Conservation (phyloP, 1,140 invertebrate species). For the Drosophila azteca region DNA sequence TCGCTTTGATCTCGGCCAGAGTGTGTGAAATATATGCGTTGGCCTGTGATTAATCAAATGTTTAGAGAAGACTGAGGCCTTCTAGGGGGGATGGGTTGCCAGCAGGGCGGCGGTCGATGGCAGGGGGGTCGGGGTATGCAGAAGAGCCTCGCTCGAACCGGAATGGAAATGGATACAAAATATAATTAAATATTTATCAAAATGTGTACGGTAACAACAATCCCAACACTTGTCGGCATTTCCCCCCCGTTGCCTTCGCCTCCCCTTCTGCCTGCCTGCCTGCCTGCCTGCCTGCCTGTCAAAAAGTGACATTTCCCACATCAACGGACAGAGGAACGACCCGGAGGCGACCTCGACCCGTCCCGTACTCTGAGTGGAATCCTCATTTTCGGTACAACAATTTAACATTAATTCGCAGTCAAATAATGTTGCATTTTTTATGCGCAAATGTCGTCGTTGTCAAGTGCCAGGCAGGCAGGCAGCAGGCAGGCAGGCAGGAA, state of each 20-base stretch:
- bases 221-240: slow-evolving; percentile 73
- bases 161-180: slow-evolving; percentile 61
- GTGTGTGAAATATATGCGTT: slow-evolving; percentile 54
- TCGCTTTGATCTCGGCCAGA: slow-evolving; percentile 65
- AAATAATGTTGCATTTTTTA: slow-evolving; percentile 81
- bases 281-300: slow-evolving; percentile 44
- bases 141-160: slow-evolving; percentile 10
- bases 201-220: slow-evolving; percentile 72
- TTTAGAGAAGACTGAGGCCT: slow-evolving; percentile 45
- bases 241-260: not conserved
- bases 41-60: slow-evolving; percentile 75
- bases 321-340: slow-evolving; percentile 56
- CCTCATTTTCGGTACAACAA: slow-evolving; percentile 71
- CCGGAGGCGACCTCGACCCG: not conserved
- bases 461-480: slow-evolving; percentile 56
- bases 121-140: slow-evolving; percentile 21
- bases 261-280: slow-evolving; percentile 35
- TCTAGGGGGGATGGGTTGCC: not conserved
- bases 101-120: too few species aligned
- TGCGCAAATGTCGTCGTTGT: slow-evolving; percentile 81
- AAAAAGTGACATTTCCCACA: slow-evolving; percentile 79
- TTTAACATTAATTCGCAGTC: slow-evolving; percentile 81
- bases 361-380: slow-evolving; percentile 32
- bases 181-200: slow-evolving; percentile 82
- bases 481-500: slow-evolving; percentile 27